Conservation (phyloP, 2,113 vertebrate genomes). For the Hippolais icterina region DNA sequence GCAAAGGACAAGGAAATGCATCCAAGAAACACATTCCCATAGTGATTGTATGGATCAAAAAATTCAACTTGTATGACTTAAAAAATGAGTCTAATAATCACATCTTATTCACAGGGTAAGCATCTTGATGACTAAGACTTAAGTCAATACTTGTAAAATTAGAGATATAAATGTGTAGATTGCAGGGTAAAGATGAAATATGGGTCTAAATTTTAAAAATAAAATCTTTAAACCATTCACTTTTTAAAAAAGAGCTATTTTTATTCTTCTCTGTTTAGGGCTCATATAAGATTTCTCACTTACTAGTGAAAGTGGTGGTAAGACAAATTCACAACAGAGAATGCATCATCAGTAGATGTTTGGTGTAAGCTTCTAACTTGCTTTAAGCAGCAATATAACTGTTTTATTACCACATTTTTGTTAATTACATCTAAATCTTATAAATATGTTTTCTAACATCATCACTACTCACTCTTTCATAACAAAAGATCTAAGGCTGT, state of each 20-base stretch:
- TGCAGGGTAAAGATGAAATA: not conserved
- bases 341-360: not conserved
- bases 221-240: not conserved
- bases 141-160: not conserved
- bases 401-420: not conserved
- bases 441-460: not conserved
- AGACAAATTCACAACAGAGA: not conserved
- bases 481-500: not conserved
- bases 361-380: not conserved
- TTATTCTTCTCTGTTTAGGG: not conserved
- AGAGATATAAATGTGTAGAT: not conserved
- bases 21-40: not conserved
- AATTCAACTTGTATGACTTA: not conserved
- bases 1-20: not conserved
- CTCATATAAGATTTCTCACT: not conserved
- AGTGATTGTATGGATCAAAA: not conserved
- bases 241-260: not conserved
- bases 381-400: not conserved
- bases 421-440: not conserved
- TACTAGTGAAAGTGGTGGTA: not conserved
- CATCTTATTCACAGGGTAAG: not conserved
- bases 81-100: not conserved
- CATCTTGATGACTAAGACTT: not conserved
- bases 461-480: not conserved
- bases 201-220: not conserved